Conservation (phyloP, 2,797 vertebrate species). For the Syndactyla subalaris region DNA sequence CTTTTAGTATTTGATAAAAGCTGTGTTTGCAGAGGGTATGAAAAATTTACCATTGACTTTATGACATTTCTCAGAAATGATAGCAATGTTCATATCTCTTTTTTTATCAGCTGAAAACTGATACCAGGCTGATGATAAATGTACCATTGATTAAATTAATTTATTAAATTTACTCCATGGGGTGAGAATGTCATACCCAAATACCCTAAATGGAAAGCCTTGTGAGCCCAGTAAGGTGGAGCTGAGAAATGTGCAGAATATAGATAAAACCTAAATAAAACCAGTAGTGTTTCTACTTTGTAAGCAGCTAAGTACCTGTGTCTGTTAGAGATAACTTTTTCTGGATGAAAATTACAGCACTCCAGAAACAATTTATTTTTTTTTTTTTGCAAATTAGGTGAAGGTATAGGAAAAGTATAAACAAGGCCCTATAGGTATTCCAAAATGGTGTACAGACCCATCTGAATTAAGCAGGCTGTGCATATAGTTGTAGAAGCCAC, state of each 20-base stretch:
- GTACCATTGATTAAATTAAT: not conserved
- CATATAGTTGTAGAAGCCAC: not conserved
- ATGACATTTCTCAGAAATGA: not conserved
- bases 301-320: not conserved
- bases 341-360: not conserved
- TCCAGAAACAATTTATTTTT: not conserved
- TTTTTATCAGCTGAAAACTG: not conserved
- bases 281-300: not conserved
- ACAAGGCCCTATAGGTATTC: not conserved
- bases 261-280: not conserved
- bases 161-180: not conserved
- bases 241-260: not conserved
- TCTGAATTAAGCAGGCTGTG: not conserved
- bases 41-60: not conserved
- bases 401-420: not conserved
- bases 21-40: not conserved
- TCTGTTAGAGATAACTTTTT: not conserved
- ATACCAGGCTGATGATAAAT: not conserved
- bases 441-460: not conserved
- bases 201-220: not conserved
- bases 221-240: not conserved
- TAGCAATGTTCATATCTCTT: not conserved
- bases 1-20: not conserved
- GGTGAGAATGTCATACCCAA: not conserved
- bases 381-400: not conserved